Conservation (phyloP, 2,113 vertebrate species). For the Nestor notabilis region DNA sequence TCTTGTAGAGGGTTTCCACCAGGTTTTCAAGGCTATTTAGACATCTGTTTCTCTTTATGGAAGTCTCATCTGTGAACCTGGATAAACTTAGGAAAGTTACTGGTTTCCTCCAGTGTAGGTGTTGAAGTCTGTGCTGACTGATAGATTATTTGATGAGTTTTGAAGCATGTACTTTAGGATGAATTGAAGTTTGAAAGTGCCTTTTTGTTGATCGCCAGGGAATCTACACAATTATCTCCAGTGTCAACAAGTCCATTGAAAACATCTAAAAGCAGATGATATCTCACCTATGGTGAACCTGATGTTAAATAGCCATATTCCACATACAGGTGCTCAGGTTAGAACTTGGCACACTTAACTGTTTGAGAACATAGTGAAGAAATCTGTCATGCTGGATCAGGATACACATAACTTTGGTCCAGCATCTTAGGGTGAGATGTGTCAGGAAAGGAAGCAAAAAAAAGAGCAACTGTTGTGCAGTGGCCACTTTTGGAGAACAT, state of each 20-base stretch:
- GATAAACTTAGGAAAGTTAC: background rate
- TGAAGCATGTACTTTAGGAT: background rate
- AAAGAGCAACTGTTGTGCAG: background rate
- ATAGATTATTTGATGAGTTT: background rate
- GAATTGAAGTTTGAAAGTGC: background rate
- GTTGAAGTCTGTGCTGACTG: background rate
- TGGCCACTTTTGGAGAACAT: background rate
- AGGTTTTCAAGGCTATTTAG: background rate
- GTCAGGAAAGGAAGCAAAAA: background rate
- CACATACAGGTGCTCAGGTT: background rate
- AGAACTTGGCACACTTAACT: background rate
- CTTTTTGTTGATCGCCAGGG: background rate
- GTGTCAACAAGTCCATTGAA: background rate
- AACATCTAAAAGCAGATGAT: background rate
- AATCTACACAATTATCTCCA: background rate
- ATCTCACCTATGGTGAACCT: background rate
- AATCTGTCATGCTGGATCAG: background rate
- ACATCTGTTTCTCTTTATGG: background rate
- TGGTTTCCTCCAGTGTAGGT: background rate
- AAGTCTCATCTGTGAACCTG: background rate
- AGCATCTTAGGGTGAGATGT: background rate
- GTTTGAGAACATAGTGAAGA: background rate
- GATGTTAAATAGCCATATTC: background rate
- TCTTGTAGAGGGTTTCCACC: background rate
- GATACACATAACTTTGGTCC: background rate